phyloP scores from a whole-genome alignment of 2,888 invertebrate genomes.

The Sphecodes monilicornis region DNA sequence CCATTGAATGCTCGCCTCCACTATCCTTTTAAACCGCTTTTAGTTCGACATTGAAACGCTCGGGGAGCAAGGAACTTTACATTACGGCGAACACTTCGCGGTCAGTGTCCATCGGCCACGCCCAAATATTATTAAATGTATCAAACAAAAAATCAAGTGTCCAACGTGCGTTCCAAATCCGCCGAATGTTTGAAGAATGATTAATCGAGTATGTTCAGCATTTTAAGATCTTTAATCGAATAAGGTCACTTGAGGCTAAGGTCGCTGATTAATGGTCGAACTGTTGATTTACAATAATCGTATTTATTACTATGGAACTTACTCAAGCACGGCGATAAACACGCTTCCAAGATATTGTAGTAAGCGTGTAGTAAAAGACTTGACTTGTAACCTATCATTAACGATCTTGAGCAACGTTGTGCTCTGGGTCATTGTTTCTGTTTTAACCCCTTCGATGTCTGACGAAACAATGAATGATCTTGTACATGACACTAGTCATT shows the following conservation, averaged over 20 bases:
- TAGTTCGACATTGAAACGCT: slow-evolving; percentile 45
- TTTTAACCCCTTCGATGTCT: neutral
- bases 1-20: slow-evolving; percentile 45
- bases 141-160: neutral
- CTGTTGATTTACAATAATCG: neutral
- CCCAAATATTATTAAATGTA: neutral
- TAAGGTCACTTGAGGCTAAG: neutral
- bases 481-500: neutral
- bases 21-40: slow-evolving; percentile 9
- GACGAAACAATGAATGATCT: neutral
- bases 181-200: neutral
- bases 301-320: neutral
- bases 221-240: neutral
- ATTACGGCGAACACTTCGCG: slow-evolving; percentile 14
- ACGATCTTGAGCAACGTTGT: neutral
- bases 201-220: neutral
- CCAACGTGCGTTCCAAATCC: too few species aligned
- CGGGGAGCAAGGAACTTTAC: slow-evolving; percentile 41
- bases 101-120: slow-evolving; percentile 17
- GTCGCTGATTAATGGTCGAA: neutral
- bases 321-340: neutral
- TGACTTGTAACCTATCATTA: neutral
- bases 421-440: neutral
- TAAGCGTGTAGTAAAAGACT: neutral
- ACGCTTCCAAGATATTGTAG: neutral